A percentile compares a stretch with the other conserved stretches of the same genome.
Evolutionary conservation across 2,113 vertebrate genomes (phyloP).

Genomic region (Muntiacus muntjak): DNA sequence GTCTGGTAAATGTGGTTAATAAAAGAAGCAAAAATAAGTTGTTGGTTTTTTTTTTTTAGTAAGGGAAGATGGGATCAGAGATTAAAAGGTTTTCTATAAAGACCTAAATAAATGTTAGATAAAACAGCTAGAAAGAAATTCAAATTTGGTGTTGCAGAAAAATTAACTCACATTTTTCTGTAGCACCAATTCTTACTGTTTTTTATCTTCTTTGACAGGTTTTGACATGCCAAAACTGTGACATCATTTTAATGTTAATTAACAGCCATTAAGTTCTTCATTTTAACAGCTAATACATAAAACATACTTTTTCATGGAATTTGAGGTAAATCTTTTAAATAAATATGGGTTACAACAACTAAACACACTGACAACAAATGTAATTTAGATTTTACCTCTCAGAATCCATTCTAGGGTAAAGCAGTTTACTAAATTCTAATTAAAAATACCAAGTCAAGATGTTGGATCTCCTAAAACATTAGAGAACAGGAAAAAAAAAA

Average conservation of each 20-base stretch:
- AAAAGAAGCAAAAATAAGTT: background rate
- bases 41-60: background rate
- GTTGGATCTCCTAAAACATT: background rate
- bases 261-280: background rate
- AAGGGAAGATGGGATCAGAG: constrained; percentile 29
- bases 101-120: background rate
- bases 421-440: background rate
- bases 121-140: constrained; percentile 9
- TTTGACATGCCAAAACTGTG: background rate
- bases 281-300: constrained; percentile 10
- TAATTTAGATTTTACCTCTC: constrained; percentile 30
- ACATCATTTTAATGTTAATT: background rate
- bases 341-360: background rate
- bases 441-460: constrained; percentile 25
- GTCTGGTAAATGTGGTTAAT: constrained; percentile 16
- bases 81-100: constrained; percentile 26
- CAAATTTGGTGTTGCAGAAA: constrained; percentile 9
- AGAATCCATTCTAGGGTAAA: background rate
- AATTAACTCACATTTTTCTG: constrained; percentile 23
- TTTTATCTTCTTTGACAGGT: background rate
- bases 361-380: constrained; percentile 14
- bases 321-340: constrained; percentile 18
- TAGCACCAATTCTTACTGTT: constrained; percentile 11
- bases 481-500: background rate
- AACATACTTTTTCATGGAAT: constrained; percentile 22